Evolutionary conservation across 1,140 invertebrate species (phyloP).

Genomic region (Gonioctena quinquepunctata): DNA sequence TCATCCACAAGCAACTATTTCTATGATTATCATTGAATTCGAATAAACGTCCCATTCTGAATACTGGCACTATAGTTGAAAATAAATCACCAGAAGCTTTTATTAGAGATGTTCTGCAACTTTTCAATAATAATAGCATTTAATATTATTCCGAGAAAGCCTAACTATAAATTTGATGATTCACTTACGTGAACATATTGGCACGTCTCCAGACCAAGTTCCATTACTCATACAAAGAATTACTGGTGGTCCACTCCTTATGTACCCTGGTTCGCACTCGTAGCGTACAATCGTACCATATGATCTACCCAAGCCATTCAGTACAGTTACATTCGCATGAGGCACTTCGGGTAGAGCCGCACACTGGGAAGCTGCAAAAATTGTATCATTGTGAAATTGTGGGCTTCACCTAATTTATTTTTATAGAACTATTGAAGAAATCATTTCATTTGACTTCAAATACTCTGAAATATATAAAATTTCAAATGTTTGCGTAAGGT

Average conservation of each 20-base stretch:
- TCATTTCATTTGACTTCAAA: too few relatives aligned
- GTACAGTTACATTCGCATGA: constrained; percentile 83
- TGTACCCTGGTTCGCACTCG: constrained; percentile 92
- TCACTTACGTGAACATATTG: constrained; percentile 78
- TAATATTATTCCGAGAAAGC: neutral
- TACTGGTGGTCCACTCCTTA: constrained; percentile 84
- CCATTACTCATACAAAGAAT: constrained; percentile 95
- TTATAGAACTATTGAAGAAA: constrained; percentile 18
- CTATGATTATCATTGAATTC: too few relatives aligned
- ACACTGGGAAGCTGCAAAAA: constrained; percentile 83
- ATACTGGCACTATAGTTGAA: too few relatives aligned
- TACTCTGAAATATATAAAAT: too few relatives aligned
- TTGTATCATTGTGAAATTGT: too few relatives aligned
- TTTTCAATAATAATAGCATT: neutral
- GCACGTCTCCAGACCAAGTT: constrained; percentile 92
- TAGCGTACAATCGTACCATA: constrained; percentile 95
- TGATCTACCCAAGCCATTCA: constrained; percentile 92
- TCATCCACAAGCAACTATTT: too few relatives aligned
- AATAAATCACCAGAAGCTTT: too few relatives aligned
- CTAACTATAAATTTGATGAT: neutral
- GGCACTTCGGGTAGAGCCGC: constrained; percentile 85
- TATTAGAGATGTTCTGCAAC: too few relatives aligned
- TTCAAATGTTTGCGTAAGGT: too few relatives aligned
- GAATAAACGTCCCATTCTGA: too few relatives aligned
- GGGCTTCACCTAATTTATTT: too few relatives aligned